Conservation (phyloP, 2,113 vertebrate species). For the Megatriorchis doriae region DNA sequence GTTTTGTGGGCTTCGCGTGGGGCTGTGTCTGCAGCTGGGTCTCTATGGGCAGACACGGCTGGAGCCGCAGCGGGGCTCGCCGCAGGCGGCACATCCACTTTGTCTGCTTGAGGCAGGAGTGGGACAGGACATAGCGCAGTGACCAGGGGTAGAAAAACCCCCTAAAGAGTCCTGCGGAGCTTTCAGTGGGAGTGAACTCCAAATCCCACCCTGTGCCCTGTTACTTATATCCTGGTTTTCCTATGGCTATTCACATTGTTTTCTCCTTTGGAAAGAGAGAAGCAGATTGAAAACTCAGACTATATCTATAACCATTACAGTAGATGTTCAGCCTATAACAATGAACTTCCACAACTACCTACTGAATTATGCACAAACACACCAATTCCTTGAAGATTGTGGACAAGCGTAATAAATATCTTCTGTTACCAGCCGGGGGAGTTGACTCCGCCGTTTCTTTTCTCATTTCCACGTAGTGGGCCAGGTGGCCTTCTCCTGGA, state of each 20-base stretch:
- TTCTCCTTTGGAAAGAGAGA: neutral
- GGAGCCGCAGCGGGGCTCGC: neutral
- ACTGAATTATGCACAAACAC: slow-evolving; percentile 63
- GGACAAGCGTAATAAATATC: slow-evolving; percentile 18
- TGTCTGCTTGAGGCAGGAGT: neutral
- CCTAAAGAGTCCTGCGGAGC: neutral
- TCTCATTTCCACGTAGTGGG: neutral
- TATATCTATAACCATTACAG: slow-evolving; percentile 62
- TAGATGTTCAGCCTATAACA: slow-evolving; percentile 50
- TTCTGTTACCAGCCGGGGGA: neutral
- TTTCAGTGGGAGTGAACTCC: neutral
- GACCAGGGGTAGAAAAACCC: neutral
- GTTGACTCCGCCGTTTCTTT: neutral
- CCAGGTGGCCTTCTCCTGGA: neutral
- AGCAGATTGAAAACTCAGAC: slow-evolving; percentile 57
- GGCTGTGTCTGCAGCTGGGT: neutral
- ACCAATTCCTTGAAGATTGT: neutral
- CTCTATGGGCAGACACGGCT: neutral
- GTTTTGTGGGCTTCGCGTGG: rapidly evolving
- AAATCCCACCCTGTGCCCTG: neutral
- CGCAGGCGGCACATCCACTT: neutral
- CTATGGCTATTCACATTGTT: neutral
- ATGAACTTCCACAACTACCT: slow-evolving; percentile 39
- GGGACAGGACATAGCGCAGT: neutral
- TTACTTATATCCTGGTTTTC: neutral